Evolutionary conservation across 2,797 vertebrate species (phyloP).

Genomic region (Labeo calbasu): DNA sequence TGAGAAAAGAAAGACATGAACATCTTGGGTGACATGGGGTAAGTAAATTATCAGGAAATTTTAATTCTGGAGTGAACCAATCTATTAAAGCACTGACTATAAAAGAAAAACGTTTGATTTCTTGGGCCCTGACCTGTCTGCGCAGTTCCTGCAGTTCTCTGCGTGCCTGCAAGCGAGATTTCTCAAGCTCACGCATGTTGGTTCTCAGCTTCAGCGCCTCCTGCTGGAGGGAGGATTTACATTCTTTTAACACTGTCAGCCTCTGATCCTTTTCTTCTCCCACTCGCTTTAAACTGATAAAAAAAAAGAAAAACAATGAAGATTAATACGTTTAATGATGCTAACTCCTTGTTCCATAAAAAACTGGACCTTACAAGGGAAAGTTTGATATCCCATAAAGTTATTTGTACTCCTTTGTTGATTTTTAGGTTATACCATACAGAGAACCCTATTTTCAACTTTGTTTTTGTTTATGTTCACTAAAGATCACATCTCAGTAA

Average conservation of each 20-base stretch:
- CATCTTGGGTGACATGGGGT: too few relatives aligned
- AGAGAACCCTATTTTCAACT: not conserved
- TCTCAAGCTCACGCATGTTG: slow-evolving; percentile 77
- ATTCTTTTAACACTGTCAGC: slow-evolving; percentile 75
- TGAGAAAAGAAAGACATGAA: too few relatives aligned
- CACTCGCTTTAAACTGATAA: slow-evolving; percentile 75
- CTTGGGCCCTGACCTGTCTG: slow-evolving; percentile 76
- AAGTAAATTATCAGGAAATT: too few relatives aligned
- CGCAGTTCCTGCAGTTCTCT: slow-evolving; percentile 81
- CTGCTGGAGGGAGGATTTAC: slow-evolving; percentile 68
- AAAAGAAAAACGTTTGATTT: not conserved
- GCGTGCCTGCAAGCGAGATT: slow-evolving; percentile 69
- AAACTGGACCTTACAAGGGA: not conserved
- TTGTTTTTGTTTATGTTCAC: too few relatives aligned
- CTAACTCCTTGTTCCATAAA: not conserved
- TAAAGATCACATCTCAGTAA: too few relatives aligned
- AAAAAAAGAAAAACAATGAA: not conserved
- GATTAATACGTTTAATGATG: not conserved
- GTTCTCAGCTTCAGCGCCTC: slow-evolving; percentile 74
- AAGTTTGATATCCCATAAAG: not conserved
- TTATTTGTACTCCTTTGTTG: not conserved
- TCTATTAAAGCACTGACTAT: too few relatives aligned
- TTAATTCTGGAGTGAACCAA: too few relatives aligned
- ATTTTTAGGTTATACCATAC: not conserved
- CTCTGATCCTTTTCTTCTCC: slow-evolving; percentile 81